Percentiles rank a stretch among this genome's conserved stretches.
phyloP scores from a whole-genome alignment of 53 echinoderm and acorn worm species.

The Holothuria leucospilota region DNA sequence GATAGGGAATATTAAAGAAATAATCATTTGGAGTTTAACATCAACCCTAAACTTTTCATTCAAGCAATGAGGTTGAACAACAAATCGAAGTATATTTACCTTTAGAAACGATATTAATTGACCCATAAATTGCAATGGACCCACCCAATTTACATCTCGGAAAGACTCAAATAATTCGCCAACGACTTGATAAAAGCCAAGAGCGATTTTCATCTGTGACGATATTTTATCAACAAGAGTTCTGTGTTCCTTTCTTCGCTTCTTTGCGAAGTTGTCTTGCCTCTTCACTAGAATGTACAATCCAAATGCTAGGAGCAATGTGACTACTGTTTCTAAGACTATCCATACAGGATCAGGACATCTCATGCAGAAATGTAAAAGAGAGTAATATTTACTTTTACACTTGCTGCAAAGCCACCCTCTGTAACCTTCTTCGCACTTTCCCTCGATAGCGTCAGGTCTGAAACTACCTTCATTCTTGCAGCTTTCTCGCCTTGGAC shows the following conservation, averaged over 20 bases:
- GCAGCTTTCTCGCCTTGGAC: too few relatives aligned
- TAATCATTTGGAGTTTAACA: background rate
- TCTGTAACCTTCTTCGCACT: too few relatives aligned
- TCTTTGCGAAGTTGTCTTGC: background rate
- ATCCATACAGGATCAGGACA: background rate
- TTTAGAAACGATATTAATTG: background rate
- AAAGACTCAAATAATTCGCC: background rate
- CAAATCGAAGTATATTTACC: background rate
- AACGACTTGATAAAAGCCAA: conserved; percentile 20
- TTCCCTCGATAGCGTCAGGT: too few relatives aligned
- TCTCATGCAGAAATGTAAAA: too few relatives aligned
- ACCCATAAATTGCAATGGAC: background rate
- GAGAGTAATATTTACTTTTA: too few relatives aligned
- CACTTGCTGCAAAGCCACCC: too few relatives aligned
- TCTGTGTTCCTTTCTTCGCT: background rate
- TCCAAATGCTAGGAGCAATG: background rate
- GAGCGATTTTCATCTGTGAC: conserved; percentile 6
- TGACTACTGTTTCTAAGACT: background rate
- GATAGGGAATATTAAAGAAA: background rate
- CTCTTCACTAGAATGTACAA: background rate
- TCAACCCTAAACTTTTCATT: background rate
- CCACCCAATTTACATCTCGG: background rate
- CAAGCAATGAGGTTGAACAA: background rate
- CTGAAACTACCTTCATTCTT: too few relatives aligned
- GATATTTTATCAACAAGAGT: background rate